Percentiles rank a stretch among this genome's conserved stretches.
Conservation (phyloP, 2,797 vertebrate species). For the Pseudomugil gertrudae region DNA sequence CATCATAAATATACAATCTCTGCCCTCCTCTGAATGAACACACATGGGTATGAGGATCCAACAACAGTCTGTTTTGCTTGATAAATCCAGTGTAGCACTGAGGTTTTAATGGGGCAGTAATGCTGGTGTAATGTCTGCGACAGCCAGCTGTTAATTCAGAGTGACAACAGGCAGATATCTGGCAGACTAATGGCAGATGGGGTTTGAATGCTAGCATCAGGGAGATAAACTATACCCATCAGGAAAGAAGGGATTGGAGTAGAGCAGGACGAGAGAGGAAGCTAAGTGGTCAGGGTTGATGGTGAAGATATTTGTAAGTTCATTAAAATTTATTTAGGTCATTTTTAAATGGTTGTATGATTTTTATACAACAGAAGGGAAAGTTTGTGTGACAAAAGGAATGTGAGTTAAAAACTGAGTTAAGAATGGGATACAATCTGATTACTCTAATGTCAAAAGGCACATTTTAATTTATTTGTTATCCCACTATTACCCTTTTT, state of each 20-base stretch:
- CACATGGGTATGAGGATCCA: slow-evolving; percentile 39
- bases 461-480: slow-evolving; percentile 8
- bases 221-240: slow-evolving; percentile 60
- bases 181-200: slow-evolving; percentile 65
- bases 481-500: background rate
- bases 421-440: slow-evolving; percentile 7
- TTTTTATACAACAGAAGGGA: slow-evolving; percentile 1
- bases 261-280: slow-evolving; percentile 17
- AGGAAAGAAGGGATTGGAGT: slow-evolving; percentile 34
- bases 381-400: background rate
- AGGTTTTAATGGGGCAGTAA: slow-evolving; percentile 55
- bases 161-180: slow-evolving; percentile 65
- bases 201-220: slow-evolving; percentile 52
- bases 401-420: background rate
- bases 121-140: slow-evolving; percentile 56
- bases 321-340: slow-evolving; percentile 16
- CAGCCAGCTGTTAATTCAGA: slow-evolving; percentile 73
- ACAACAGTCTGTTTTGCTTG: slow-evolving; percentile 53
- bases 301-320: slow-evolving; percentile 13
- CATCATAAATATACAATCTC: slow-evolving; percentile 76
- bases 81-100: slow-evolving; percentile 56
- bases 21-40: slow-evolving; percentile 47
- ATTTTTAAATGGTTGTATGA: slow-evolving; percentile 6
- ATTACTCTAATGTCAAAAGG: slow-evolving; percentile 9
- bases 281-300: slow-evolving; percentile 2